Conservation (phyloP, 2,888 invertebrate species). For the Atethmia centrago region DNA sequence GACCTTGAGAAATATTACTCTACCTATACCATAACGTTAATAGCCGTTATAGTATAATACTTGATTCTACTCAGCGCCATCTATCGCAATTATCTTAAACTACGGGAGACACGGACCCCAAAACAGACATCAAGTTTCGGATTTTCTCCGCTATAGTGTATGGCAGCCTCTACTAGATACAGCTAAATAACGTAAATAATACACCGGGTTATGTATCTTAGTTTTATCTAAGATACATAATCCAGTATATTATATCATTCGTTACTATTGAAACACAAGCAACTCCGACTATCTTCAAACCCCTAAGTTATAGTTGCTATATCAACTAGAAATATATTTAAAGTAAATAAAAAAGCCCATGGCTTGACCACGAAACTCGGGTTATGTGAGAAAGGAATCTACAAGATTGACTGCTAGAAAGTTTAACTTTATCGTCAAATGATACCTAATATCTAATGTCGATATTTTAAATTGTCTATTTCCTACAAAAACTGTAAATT, state of each 20-base stretch:
- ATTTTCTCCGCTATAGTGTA: constrained; percentile 25
- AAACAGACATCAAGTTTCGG: neutral
- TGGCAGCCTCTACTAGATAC: neutral
- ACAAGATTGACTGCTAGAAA: neutral
- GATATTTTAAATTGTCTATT: neutral
- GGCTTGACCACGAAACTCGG: neutral
- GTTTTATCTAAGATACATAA: no score
- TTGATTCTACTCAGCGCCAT: constrained; percentile 17
- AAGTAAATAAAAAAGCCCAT: neutral
- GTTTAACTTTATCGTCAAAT: no score
- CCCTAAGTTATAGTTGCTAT: neutral
- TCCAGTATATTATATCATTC: neutral
- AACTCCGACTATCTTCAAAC: neutral
- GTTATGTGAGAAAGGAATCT: no score
- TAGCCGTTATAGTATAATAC: neutral
- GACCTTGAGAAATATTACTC: neutral
- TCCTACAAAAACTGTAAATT: neutral
- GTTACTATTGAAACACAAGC: neutral
- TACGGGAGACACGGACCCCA: neutral
- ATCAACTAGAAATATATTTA: neutral
- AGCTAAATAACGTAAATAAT: no score
- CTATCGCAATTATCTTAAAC: constrained; percentile 11
- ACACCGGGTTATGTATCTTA: no score
- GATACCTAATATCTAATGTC: no score
- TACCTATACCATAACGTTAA: neutral